These are phyloP conservation scores for Epistrophe eligans DNA, from an alignment of 2,888 invertebrate genomes.

Conservation along the genomic window DNA sequence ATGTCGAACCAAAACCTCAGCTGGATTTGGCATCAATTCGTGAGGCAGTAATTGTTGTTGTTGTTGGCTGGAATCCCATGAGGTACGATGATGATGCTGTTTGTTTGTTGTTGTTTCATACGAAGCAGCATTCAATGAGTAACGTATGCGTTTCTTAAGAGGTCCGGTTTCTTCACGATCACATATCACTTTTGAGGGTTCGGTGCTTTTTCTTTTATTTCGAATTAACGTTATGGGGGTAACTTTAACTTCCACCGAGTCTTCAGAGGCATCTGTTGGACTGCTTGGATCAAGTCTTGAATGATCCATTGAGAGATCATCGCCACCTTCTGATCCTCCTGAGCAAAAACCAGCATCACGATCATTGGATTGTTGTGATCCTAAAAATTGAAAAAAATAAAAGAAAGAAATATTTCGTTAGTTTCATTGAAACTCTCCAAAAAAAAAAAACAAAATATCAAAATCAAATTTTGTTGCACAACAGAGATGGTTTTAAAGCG, in stretches of 20 bases:
- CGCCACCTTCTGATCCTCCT: slow-evolving; percentile 86
- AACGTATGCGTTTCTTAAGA: slow-evolving; percentile 89
- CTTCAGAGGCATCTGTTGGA: slow-evolving; percentile 88
- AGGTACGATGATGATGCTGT: slow-evolving; percentile 86
- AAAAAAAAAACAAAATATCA: not conserved
- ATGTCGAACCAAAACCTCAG: slow-evolving; percentile 83
- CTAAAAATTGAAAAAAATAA: slow-evolving; percentile 79
- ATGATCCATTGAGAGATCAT: slow-evolving; percentile 87
- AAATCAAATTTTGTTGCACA: slow-evolving; percentile 58
- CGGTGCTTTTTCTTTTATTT: slow-evolving; percentile 88
- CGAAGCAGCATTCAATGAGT: slow-evolving; percentile 81
- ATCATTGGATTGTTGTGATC: slow-evolving; percentile 83
- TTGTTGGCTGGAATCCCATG: slow-evolving; percentile 86
- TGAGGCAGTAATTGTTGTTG: slow-evolving; percentile 80
- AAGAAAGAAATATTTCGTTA: slow-evolving; percentile 46
- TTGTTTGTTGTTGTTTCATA: slow-evolving; percentile 77
- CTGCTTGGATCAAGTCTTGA: slow-evolving; percentile 85
- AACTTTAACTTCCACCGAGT: slow-evolving; percentile 87
- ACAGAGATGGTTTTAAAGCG: not conserved
- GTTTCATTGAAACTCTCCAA: not conserved
- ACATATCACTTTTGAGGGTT: slow-evolving; percentile 86
- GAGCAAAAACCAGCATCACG: slow-evolving; percentile 90
- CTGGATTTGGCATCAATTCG: slow-evolving; percentile 84
- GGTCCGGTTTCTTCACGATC: slow-evolving; percentile 84
- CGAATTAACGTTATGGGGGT: slow-evolving; percentile 85